Base-by-base conservation (phyloP, 2,113 vertebrate species). In the Tamias sibiricus region DNA sequence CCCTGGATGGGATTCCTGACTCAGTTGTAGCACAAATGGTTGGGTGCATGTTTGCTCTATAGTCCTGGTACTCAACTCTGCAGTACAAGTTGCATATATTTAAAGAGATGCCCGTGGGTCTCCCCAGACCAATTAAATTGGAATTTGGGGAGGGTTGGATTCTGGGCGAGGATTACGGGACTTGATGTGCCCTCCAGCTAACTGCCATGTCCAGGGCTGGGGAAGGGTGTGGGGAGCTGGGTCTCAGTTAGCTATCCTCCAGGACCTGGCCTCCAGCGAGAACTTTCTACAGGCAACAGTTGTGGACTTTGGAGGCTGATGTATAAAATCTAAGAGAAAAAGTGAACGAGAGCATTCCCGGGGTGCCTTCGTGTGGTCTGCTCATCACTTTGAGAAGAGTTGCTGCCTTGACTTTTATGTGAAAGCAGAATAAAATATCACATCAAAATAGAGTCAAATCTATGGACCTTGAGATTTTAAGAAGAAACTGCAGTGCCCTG, bases 321-420 rank as follows among this genome's bases (percentile, higher is more conserved):
- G 49, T 52, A 35, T 54, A 72, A 44, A 79, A 64, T 13, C 9
- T 35, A 72, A 92, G 77, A 79, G 86, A 40, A 74, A 76, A 66
- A 68, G 57, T 22, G 13, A 42, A 40, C 2, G 52, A n/a, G 24
- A 90, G n/a, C 28, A 0, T 59, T 42, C 49, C 40, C 2, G 12
- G 49, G 74, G 9, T 57, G 49, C 28, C n/a, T 14, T 64, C 32
- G 54, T n/a, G 47, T 49, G 37, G 54, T 11, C 30, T 86, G 44
- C 32, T 30, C 30, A 28, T 86, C 2, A 4, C 42, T 89, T 79
- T 86, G 49, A 87, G 93, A 69, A 85, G 6, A 66, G 69, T 17
- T 35, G 68, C 52, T 90, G 68, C 24, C 54, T 93, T 91, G 74
- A 42, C 82, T 89, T 86, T 88, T 69, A 42, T 54, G n/a, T 54